A percentile compares a stretch with the other conserved stretches of the same genome.
Evolutionary conservation across 2,888 invertebrate species (phyloP).

Genomic region (Psococerastis gibbosa): DNA sequence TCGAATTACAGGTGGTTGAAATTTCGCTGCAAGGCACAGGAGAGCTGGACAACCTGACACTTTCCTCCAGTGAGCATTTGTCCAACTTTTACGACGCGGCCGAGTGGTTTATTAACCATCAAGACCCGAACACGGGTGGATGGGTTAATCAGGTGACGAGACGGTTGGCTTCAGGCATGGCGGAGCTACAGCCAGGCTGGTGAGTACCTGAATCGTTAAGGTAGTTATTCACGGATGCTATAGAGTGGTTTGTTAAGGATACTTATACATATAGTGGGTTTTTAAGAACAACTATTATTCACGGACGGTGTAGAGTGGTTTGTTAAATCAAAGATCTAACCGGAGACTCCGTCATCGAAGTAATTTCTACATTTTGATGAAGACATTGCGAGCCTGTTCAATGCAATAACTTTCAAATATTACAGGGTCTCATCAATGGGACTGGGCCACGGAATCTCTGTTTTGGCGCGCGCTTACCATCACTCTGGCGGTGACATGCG

Average conservation of each 20-base stretch:
- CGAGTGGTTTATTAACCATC: conserved; percentile 77
- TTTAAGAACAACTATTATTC: too few relatives aligned
- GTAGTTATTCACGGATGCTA: too few relatives aligned
- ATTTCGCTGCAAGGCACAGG: conserved; percentile 53
- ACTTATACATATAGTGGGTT: too few relatives aligned
- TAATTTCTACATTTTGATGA: too few relatives aligned
- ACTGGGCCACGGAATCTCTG: conserved; percentile 91
- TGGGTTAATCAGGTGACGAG: conserved; percentile 82
- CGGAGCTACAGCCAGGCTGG: conserved; percentile 74
- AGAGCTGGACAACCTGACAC: conserved; percentile 52
- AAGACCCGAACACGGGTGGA: conserved; percentile 69
- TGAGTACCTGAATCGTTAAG: too few relatives aligned
- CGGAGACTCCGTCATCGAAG: too few relatives aligned
- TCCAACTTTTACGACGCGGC: conserved; percentile 84
- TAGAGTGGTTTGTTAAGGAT: too few relatives aligned
- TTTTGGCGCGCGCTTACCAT: conserved; percentile 79
- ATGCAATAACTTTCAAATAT: conserved; percentile 6
- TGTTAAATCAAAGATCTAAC: too few relatives aligned
- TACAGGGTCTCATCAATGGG: conserved; percentile 90
- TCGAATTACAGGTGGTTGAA: conserved; percentile 32
- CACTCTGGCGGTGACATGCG: conserved; percentile 52
- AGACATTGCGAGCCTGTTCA: too few relatives aligned
- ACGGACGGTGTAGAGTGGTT: too few relatives aligned
- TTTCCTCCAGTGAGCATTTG: conserved; percentile 70
- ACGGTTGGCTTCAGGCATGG: conserved; percentile 50